phyloP scores from a whole-genome alignment of 2,797 vertebrate species.

The Heliangelus exortis region DNA sequence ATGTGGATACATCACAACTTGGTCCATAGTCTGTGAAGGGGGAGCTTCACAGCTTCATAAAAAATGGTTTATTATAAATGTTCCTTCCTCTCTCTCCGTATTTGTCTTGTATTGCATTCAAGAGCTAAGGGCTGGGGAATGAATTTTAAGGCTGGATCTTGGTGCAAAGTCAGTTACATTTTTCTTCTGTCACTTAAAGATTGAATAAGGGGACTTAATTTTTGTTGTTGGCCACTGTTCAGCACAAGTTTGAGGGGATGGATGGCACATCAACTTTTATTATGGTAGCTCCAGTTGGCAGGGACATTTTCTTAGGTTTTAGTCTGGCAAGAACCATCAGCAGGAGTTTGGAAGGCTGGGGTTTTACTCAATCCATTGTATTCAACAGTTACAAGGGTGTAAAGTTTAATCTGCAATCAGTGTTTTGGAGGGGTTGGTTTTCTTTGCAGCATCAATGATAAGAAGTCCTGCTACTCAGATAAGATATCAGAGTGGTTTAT shows the following conservation, averaged over 20 bases:
- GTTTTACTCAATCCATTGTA: conserved; percentile 48
- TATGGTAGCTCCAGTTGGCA: not conserved
- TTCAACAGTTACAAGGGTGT: conserved; percentile 20
- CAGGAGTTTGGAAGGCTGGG: not conserved
- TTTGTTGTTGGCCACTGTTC: not conserved
- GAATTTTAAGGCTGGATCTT: not conserved
- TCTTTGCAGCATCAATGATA: not conserved
- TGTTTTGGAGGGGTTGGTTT: conserved; percentile 40
- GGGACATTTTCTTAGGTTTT: not conserved
- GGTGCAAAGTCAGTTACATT: not conserved
- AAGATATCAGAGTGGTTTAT: conserved; percentile 2
- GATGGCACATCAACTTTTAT: not conserved
- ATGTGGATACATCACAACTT: not conserved
- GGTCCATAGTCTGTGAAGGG: not conserved
- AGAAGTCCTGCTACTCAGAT: conserved; percentile 6
- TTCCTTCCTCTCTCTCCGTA: no score
- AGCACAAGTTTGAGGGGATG: not conserved
- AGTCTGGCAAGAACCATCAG: not conserved
- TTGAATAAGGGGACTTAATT: not conserved
- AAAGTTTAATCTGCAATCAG: conserved; percentile 37
- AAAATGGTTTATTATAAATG: not conserved
- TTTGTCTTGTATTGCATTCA: not conserved
- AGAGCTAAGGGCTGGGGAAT: not conserved
- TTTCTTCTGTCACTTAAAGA: not conserved
- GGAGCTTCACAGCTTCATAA: no score